Base-by-base conservation (phyloP, 1,140 invertebrate genomes). In the Cheumatopsyche charites region DNA sequence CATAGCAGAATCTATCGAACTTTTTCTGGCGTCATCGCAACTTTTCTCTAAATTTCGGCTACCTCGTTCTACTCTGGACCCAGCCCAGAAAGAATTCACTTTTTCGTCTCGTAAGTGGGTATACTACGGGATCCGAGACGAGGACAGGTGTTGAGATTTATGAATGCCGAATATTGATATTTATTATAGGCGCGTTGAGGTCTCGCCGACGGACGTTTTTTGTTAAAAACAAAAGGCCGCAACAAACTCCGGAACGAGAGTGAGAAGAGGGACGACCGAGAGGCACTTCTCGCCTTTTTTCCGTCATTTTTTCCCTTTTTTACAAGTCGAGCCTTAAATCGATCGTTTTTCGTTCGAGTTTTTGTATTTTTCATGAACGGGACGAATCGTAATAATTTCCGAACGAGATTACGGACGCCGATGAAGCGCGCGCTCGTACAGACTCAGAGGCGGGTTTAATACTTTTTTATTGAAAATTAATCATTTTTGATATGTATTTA, bases 341-440 rank as follows among this genome's bases (percentile, higher is more conserved):
- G 29, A 36, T 36, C 29, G 29, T 36, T 79, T 79, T 80, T 82
- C 79, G 80, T 81, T 80, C 81, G 82, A 80, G 81, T 82, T 80
- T 36, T 36, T 9, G 29, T 36, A 36, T 36, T 36, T 36, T 36
- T 36, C 29, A 36, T 36, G 29, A 36, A 36, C 29, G 42, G 62
- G 29, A 23, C 80, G 81, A 82, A 82, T 83, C 80, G 81, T 83
- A 84, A 84, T 84, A 83, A 82, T 84, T 83, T 81, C 80, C 80
- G 80, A 9, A 75, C 82, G 81, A 83, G 83, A 84, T 84, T 83
- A 83, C 82, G 79, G 76, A 62, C 68, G 70, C 77, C 76, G 82
- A 84, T 84, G 83, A 80, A 61, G 29, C 19, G 42, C n/a, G n/a
- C 61, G 62, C n/a, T 77, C 76, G 72, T 77, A 79, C 81, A 81